Percentiles rank a stretch among this genome's conserved stretches.
Evolutionary conservation across 1,140 invertebrate species (phyloP).

Genomic region (Antheraea mylitta): DNA sequence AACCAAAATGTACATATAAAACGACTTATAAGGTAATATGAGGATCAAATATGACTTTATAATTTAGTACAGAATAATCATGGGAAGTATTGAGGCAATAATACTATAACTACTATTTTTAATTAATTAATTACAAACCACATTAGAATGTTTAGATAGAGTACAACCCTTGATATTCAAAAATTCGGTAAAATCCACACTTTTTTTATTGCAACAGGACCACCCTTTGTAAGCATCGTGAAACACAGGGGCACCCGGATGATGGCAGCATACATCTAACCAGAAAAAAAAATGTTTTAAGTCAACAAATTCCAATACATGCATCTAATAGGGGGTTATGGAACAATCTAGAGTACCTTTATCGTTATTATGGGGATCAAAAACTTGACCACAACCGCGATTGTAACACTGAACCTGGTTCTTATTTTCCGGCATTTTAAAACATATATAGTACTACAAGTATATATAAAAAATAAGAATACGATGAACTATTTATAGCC

Average conservation of each 20-base stretch:
- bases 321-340: constrained; percentile 5
- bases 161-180: constrained; percentile 96
- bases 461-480: neutral
- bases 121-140: constrained; percentile 54
- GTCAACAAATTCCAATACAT: neutral
- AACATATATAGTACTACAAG: too few relatives aligned
- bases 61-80: too few relatives aligned
- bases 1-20: too few relatives aligned
- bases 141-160: constrained; percentile 89
- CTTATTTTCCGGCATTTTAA: constrained; percentile 59
- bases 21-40: too few relatives aligned
- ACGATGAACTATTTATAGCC: too few relatives aligned
- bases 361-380: constrained; percentile 86
- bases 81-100: neutral
- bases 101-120: neutral
- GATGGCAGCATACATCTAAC: constrained; percentile 91
- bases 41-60: too few relatives aligned
- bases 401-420: constrained; percentile 90
- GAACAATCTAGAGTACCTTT: constrained; percentile 82
- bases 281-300: neutral
- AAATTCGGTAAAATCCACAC: constrained; percentile 98
- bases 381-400: constrained; percentile 93
- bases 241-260: constrained; percentile 96
- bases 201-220: constrained; percentile 99
- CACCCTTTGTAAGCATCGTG: constrained; percentile 99